Base-by-base conservation (phyloP, 1,140 invertebrate species). In the Macrobrachium rosenbergii region DNA sequence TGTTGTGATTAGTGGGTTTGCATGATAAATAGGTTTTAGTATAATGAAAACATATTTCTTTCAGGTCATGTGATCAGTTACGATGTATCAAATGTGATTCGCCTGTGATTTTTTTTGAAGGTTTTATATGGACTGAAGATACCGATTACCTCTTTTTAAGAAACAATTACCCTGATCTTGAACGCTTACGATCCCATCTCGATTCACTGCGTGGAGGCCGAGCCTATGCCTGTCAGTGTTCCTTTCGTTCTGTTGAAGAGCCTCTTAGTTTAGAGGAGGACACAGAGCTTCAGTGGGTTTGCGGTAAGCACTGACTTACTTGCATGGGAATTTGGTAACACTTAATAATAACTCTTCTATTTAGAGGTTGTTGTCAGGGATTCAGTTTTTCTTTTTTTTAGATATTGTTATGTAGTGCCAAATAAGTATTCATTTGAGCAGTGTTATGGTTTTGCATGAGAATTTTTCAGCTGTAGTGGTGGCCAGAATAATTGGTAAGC, bases 211-310 rank as follows among this genome's bases (percentile, higher is more conserved):
- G 84, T 23, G 84, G 77, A 8, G 62, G 5, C 63, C 76, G 84
- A 21, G 84, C 84, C n/a, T 87, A 87, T 28, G 69, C 84, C 17
- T 87, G 84, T 43, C 84, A 87, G 77, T 87, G 84, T 59, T 67
- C 63, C 19, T 59, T 59, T 21, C 21, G 67, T 14, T 80, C 84
- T 14, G 21, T 75, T 12, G 60, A 16, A 19, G 84, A 80, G 67
- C 59, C 77, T 5, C 19, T 28, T n/a, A 73, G 14, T 16, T 10
- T 87, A 14, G 60, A 28, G n/a, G 19, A 14, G 12, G 77, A 80
- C 14, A 45, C 28, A 5, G 17, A 52, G n/a, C n/a, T 87, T 11
- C 72, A 87, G 45, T 87, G 84, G 84, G 67, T 81, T 17, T 87
- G 84, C 72, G 84, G 77, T 8, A 76, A 76, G 8, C 84, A 87